phyloP scores from a whole-genome alignment of 2,888 invertebrate species.

The Pollenia griseotomentosa region DNA sequence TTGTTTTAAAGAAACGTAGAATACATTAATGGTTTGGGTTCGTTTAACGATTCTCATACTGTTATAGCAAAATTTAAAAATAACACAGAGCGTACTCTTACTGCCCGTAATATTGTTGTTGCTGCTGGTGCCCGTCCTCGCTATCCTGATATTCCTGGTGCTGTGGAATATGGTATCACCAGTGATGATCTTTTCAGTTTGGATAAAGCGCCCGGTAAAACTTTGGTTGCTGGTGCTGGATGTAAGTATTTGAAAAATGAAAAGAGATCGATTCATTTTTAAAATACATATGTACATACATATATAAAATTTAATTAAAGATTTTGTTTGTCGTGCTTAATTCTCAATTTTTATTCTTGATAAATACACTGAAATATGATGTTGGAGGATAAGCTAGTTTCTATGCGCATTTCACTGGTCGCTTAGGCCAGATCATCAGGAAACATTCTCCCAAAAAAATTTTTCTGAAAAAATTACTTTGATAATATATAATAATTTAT shows the following conservation, averaged over 20 bases:
- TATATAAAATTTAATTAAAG: no score
- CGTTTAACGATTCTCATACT: slow-evolving; percentile 91
- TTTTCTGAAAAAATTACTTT: no score
- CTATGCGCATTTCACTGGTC: no score
- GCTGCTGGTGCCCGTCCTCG: slow-evolving; percentile 97
- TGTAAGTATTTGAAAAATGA: slow-evolving; percentile 87
- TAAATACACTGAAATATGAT: no score
- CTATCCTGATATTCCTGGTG: slow-evolving; percentile 95
- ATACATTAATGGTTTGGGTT: slow-evolving; percentile 92
- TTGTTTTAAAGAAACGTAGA: slow-evolving; percentile 89
- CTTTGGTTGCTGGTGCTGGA: slow-evolving; percentile 94
- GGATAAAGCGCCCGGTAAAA: slow-evolving; percentile 92
- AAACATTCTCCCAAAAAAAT: no score
- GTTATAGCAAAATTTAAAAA: slow-evolving; percentile 90
- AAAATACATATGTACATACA: no score
- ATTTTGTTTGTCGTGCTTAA: no score
- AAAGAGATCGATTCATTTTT: no score
- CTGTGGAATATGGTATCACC: slow-evolving; percentile 92
- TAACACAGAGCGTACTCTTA: slow-evolving; percentile 90
- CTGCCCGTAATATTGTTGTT: slow-evolving; percentile 91
- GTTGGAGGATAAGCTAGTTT: no score
- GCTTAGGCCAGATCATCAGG: no score
- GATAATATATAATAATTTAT: no score
- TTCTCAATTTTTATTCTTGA: no score
- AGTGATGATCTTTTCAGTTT: slow-evolving; percentile 98